phyloP scores from a whole-genome alignment of 2,888 invertebrate species.

The Lepeophtheirus nordmannii region DNA sequence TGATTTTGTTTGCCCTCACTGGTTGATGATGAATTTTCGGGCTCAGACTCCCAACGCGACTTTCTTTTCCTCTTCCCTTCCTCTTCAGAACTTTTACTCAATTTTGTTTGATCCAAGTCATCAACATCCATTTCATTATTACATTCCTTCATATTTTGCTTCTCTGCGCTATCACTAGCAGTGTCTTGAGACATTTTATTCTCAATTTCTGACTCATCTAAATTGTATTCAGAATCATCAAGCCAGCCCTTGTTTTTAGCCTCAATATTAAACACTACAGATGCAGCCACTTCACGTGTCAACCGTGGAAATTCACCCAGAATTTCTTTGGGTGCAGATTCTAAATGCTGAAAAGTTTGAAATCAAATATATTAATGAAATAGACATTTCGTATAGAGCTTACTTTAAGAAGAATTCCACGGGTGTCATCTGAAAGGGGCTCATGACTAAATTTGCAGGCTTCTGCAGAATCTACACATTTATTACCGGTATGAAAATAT shows the following conservation, averaged over 20 bases:
- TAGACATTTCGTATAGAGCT: constrained; percentile 23
- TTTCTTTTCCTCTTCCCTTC: neutral
- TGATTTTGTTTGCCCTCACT: constrained; percentile 31
- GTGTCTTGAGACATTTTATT: neutral
- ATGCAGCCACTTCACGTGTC: constrained; percentile 54
- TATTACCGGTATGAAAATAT: constrained; percentile 78
- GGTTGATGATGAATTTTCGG: neutral
- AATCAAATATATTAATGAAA: constrained; percentile 26
- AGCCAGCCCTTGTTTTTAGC: constrained; percentile 17
- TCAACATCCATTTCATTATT: too few relatives aligned
- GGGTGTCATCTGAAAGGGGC: constrained; percentile 62
- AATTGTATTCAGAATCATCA: neutral
- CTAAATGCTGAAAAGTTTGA: constrained; percentile 49
- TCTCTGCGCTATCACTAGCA: neutral
- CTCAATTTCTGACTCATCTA: neutral
- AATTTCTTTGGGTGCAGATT: constrained; percentile 77
- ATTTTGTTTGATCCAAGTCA: too few relatives aligned
- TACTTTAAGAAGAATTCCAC: constrained; percentile 42
- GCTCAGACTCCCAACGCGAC: constrained; percentile 22
- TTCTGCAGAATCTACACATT: constrained; percentile 54
- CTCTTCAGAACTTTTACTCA: neutral
- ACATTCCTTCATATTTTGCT: neutral
- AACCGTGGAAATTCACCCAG: constrained; percentile 73
- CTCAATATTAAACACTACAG: constrained; percentile 15
- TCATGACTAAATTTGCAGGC: constrained; percentile 87